Conservation (phyloP, 2,888 invertebrate species). For the Noctua pronuba region DNA sequence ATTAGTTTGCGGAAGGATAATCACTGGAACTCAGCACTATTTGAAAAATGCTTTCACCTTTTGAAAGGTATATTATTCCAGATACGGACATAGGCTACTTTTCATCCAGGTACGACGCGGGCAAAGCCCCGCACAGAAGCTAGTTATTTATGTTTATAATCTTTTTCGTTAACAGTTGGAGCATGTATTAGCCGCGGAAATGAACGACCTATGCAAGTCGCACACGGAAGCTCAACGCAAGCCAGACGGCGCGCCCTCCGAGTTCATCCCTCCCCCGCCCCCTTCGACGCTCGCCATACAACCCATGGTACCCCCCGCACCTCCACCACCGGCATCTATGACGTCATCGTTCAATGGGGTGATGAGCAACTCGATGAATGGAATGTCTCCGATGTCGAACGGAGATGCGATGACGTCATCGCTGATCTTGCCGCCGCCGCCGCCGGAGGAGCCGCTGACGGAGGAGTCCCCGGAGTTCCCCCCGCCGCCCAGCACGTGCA, state of each 20-base stretch:
- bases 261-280: slow-evolving; percentile 83
- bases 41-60: too few relatives aligned
- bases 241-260: slow-evolving; percentile 87
- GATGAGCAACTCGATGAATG: slow-evolving; percentile 65
- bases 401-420: slow-evolving; percentile 80
- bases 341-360: slow-evolving; percentile 71
- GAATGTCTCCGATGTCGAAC: slow-evolving; percentile 70
- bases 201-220: slow-evolving; percentile 83
- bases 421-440: slow-evolving; percentile 79
- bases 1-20: too few relatives aligned
- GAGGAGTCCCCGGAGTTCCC: slow-evolving; percentile 81
- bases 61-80: too few relatives aligned
- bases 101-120: too few relatives aligned
- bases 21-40: too few relatives aligned
- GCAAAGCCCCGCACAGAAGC: too few relatives aligned
- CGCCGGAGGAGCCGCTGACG: slow-evolving; percentile 70
- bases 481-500: slow-evolving; percentile 86
- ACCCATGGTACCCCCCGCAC: slow-evolving; percentile 76
- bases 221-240: slow-evolving; percentile 84
- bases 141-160: neutral
- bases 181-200: slow-evolving; percentile 85
- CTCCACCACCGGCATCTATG: slow-evolving; percentile 72
- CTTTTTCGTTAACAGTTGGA: slow-evolving; percentile 76
- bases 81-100: too few relatives aligned
- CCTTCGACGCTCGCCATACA: slow-evolving; percentile 81